Base-by-base conservation (phyloP, 2,113 vertebrate species). In the Pterocles gutturalis region DNA sequence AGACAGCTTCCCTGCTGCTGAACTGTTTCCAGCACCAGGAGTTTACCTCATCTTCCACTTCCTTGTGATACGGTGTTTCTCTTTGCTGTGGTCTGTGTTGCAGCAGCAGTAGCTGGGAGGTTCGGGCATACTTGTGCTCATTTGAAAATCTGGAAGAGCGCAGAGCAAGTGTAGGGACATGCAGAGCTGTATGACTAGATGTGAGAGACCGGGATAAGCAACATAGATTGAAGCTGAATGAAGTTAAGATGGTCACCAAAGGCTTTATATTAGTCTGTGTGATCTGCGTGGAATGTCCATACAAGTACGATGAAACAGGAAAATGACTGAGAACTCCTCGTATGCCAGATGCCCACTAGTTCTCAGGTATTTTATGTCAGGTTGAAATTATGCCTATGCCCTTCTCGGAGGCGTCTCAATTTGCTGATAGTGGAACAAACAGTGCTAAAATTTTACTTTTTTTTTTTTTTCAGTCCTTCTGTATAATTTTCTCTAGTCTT, bases 121-220 rank as follows among this genome's bases (percentile, higher is more conserved):
- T 48, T 76, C 31, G 62, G 70, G 61, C 22, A 12, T 25, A 12
- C 21, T 17, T 31, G 20, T 13, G 21, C 46, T 89, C 15, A 2
- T 91, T 17, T 22, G 45, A 15, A 33, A 82, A 36, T 7, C 0
- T 0, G 6, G 5, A 2, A 13, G 53, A 55, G 16, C 41, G 20
- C 28, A 58, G 41, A 53, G 55, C 26, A 31, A 29, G 53, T 6
- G 20, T 34, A 60, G 64, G 43, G 13, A 21, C 2, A 2, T 4
- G 41, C 31, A 45, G 38, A 34, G 19, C 21, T 60, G 22, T n/a
- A 21, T 34, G 49, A 61, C 9, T 7, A 24, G 31, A n/a, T 16
- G 28, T 34, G 45, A 61, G 60, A 46, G 46, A 22, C 41, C 25
- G 25, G 45, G 19, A 33, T 9, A 53, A 41, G 29, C 57, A 46